Base-by-base conservation (phyloP, 2,113 vertebrate genomes). In the Ceratotherium simum region DNA sequence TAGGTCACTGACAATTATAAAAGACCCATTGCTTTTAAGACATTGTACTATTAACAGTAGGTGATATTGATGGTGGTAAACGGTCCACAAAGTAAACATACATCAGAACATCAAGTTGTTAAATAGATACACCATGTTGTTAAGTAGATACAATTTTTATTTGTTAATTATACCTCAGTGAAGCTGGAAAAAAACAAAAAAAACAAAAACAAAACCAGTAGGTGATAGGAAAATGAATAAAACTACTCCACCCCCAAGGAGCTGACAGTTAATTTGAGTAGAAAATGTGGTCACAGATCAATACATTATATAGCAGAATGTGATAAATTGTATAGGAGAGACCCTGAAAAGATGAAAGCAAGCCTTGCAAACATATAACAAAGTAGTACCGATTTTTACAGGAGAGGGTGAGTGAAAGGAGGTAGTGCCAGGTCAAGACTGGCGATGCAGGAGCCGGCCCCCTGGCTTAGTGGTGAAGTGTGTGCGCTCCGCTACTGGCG, bases 231-330 rank as follows among this genome's bases (percentile, higher is more conserved):
- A 76, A 48, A 58, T 79, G 64, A 79, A 27, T 75, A 81, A 70
- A 56, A 46, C 14, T 72, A 9, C 14, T 10, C 33, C 48, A 67
- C 31, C 1, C 18, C 33, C 39, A 56, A 62, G 39, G 27, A 46
- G 46, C 29, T 56, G 51, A 62, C 29, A 64, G 67, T 88, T 75
- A 80, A 70, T 87, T 92, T 90, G 80, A 96, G 18, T 83, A 73
- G 72, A 82, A 81, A 80, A 21, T 67, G 6, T 91, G 46, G 8
- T 87, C 69, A 96, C 20, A 87, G 58, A 69, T 90, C 79, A 36
- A 54, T 90, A 46, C 3, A 78, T 3, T 36, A 12, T 60, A 69
- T 82, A 54, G 25, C 13, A 90, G n/a, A 48, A 85, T 78, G 27
- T 70, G 36, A 79, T 42, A 3, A 65, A 87, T 64, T 88, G 8